Evolutionary conservation across 2,797 vertebrate genomes (phyloP).

Genomic region (Propithecus perrieri): DNA sequence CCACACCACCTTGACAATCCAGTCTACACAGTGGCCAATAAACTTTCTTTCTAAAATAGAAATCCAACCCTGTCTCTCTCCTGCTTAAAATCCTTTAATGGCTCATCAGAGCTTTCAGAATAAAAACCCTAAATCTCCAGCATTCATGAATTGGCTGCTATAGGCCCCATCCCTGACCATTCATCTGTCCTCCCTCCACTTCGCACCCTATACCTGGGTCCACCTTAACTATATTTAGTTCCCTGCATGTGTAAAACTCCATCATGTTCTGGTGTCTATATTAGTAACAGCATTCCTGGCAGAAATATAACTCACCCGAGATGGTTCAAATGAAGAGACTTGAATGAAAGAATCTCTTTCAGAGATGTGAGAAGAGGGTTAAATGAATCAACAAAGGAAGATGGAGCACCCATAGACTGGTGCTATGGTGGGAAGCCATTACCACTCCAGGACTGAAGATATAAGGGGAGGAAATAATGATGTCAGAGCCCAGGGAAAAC

Average conservation of each 20-base stretch:
- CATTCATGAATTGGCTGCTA: neutral
- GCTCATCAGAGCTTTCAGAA: neutral
- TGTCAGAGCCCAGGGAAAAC: neutral
- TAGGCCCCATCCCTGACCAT: neutral
- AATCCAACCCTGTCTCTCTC: neutral
- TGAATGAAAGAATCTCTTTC: neutral
- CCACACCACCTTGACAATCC: neutral
- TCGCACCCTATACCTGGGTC: neutral
- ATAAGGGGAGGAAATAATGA: neutral
- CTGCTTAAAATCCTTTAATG: neutral
- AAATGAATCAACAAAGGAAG: neutral
- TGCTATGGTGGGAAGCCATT: neutral
- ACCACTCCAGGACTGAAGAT: neutral
- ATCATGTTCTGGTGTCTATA: neutral
- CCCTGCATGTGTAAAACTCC: neutral
- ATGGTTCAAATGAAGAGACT: neutral
- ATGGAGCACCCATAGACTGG: neutral
- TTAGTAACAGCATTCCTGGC: neutral
- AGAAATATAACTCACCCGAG: neutral
- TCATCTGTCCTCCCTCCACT: neutral
- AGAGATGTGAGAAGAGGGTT: neutral
- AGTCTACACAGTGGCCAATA: neutral
- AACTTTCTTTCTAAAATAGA: slow-evolving; percentile 7
- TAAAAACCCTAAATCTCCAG: neutral
- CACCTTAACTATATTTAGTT: neutral